phyloP scores from a whole-genome alignment of 1,140 invertebrate species.

The Diorhabda carinulata region DNA sequence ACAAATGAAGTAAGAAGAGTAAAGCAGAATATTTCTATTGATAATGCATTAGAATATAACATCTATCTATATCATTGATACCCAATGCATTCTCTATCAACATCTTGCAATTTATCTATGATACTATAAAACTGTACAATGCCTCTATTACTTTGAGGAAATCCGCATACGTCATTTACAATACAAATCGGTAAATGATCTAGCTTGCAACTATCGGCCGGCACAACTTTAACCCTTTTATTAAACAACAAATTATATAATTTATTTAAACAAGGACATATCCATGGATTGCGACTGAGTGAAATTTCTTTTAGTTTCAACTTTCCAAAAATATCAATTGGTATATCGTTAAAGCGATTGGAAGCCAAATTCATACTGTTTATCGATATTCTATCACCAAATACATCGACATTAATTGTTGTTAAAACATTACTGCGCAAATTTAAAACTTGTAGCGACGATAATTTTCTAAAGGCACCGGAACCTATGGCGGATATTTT shows the following conservation, averaged over 20 bases:
- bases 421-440: background rate
- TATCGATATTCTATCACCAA: background rate
- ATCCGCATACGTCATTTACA: background rate
- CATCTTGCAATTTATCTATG: background rate
- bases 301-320: background rate
- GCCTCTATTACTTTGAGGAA: background rate
- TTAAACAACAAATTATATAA: background rate
- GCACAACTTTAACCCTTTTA: background rate
- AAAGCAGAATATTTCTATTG: no score
- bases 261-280: background rate
- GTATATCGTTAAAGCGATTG: background rate
- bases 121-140: background rate
- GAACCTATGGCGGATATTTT: background rate
- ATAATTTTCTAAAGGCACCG: background rate
- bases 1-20: no score
- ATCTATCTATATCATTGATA: background rate
- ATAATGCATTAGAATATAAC: no score
- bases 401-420: background rate
- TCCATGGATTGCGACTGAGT: background rate
- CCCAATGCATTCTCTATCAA: background rate
- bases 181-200: background rate
- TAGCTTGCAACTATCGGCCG: background rate
- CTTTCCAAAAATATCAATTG: background rate
- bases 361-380: background rate
- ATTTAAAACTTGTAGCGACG: background rate